phyloP scores from a whole-genome alignment of 2,888 invertebrate species.

The Sinohyriopsis cumingii region DNA sequence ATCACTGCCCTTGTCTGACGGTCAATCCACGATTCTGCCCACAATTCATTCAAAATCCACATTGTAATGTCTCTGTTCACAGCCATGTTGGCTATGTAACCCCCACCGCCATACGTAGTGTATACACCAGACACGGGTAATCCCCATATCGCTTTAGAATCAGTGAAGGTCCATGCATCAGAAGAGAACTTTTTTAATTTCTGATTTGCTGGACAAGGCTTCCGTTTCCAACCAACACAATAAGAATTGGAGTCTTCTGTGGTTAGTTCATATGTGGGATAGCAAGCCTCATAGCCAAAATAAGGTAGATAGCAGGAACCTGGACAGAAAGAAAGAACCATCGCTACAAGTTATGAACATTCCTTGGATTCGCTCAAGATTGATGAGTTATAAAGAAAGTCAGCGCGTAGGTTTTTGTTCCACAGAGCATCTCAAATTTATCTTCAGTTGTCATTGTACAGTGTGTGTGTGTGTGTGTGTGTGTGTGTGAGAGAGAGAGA shows the following conservation, averaged over 20 bases:
- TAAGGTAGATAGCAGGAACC: constrained; percentile 26
- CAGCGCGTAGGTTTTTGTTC: no score
- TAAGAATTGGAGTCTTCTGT: constrained; percentile 31
- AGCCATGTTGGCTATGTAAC: constrained; percentile 54
- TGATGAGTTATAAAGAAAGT: no score
- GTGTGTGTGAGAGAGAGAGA: no score
- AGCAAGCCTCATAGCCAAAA: constrained; percentile 25
- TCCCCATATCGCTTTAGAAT: constrained; percentile 45
- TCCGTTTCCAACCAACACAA: constrained; percentile 43
- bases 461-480: no score
- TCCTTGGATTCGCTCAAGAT: no score
- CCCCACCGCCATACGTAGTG: constrained; percentile 52
- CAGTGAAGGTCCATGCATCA: constrained; percentile 44
- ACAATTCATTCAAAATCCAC: constrained; percentile 42
- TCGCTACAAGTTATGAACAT: no score
- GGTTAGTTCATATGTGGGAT: constrained; percentile 28
- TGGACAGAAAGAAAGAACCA: not conserved
- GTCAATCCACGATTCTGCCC: constrained; percentile 50
- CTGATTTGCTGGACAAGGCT: constrained; percentile 24
- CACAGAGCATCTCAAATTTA: no score
- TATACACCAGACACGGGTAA: constrained; percentile 42
- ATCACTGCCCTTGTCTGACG: constrained; percentile 55
- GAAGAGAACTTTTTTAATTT: constrained; percentile 26
- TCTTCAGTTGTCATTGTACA: no score
- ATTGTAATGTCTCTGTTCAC: constrained; percentile 40